Base-by-base conservation (phyloP, 1,140 invertebrate species). In the Diuraphis noxia region DNA sequence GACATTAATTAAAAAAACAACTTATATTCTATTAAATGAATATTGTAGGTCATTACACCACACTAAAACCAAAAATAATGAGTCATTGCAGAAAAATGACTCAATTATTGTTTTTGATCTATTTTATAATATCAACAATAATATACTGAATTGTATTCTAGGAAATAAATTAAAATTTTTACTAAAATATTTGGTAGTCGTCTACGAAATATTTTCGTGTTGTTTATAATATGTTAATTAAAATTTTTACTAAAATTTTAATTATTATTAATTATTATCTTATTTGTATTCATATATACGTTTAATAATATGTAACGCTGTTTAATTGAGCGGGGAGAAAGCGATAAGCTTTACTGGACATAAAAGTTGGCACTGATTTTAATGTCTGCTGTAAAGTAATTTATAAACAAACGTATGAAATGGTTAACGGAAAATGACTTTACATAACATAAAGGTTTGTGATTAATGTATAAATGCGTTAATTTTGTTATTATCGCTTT, bases 281-380 rank as follows among this genome's bases (percentile, higher is more conserved):
- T 17, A n/a, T 72, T n/a, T n/a, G 30, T 63, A 63, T 63, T 10
- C 56, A 10, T 63, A 30, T 56, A 52, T 52, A 63, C 30, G 56
- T 72, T 72, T 72, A n/a, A 72, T 72, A 72, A 72, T n/a, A 72
- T 72, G n/a, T n/a, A 72, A 72, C 13, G 30, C 13, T 72, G 56
- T 72, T 72, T 72, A 72, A 72, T 72, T 72, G 56, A 72, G 30
- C 13, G 56, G 56, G 56, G n/a, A 72, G 30, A 72, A 72, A 72
- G n/a, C 56, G 56, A 72, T 72, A 72, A 72, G n/a, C 56, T 72
- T 72, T 72, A n/a, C 56, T 72, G 56, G 56, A 72, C 56, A 63
- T 63, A 72, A 72, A 72, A 72, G 56, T 72, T 72, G 56, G 56
- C 56, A 72, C 56, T 13, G 56, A 72, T 72, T 72, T 72, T 72